These are phyloP conservation scores for Nebria salina DNA, from an alignment of 2,888 invertebrate genomes.

Conservation along the genomic window DNA sequence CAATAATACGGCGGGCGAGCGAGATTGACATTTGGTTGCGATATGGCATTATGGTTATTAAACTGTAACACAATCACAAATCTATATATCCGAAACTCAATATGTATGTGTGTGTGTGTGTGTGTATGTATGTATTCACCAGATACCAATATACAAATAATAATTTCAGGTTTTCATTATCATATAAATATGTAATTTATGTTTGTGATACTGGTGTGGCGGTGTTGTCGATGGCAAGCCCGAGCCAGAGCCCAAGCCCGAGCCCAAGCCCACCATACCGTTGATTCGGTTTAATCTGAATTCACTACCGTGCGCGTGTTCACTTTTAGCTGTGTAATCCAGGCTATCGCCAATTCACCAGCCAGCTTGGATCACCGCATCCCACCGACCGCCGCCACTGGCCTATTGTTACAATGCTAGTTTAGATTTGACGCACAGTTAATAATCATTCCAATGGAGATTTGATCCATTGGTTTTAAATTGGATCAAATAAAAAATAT, in stretches of 20 bases:
- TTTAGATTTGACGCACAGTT: conserved; percentile 1
- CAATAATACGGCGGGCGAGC: conserved; percentile 42
- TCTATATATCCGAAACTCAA: conserved; percentile 6
- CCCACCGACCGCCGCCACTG: not conserved
- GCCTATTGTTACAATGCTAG: conserved; percentile 6
- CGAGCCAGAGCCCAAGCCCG: too few relatives aligned
- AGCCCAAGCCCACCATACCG: not conserved
- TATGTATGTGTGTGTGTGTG: not conserved
- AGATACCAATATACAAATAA: conserved; percentile 14
- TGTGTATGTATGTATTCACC: not conserved
- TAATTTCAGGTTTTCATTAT: conserved; percentile 47
- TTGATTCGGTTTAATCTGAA: conserved; percentile 36
- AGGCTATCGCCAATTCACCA: conserved; percentile 17
- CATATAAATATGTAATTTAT: conserved; percentile 47
- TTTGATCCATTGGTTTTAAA: not conserved
- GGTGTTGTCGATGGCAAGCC: conserved; percentile 22
- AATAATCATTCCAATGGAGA: not conserved
- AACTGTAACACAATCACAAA: conserved; percentile 18
- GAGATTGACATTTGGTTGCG: conserved; percentile 42
- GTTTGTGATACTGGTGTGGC: conserved; percentile 22
- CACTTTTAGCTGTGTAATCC: conserved; percentile 16
- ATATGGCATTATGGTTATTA: conserved; percentile 44
- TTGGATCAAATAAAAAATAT: conserved; percentile 1
- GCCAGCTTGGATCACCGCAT: not conserved
- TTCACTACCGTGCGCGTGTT: conserved; percentile 19